Evolutionary conservation across 2,888 invertebrate species (phyloP).

Genomic region (Onthophagus sagittarius): DNA sequence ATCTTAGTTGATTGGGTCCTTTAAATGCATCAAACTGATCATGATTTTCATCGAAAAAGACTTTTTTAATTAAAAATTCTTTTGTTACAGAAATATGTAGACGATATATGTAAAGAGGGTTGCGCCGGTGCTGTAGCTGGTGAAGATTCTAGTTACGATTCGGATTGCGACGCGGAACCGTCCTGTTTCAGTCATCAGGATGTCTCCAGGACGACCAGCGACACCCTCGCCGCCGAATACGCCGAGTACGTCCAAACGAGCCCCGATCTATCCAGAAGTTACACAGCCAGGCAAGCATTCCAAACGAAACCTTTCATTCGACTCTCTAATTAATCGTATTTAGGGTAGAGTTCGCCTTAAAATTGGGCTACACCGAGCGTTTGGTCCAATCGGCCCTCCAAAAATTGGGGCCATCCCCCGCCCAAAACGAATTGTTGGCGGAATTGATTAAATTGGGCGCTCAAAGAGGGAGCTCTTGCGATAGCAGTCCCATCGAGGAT

Average conservation of each 20-base stretch:
- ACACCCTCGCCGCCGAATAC: slow-evolving; percentile 81
- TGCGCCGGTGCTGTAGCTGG: slow-evolving; percentile 55
- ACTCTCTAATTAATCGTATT: slow-evolving; percentile 3
- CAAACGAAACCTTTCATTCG: background rate
- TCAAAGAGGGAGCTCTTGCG: slow-evolving; percentile 43
- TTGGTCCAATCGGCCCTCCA: slow-evolving; percentile 78
- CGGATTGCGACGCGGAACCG: slow-evolving; percentile 64
- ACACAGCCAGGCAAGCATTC: slow-evolving; percentile 42
- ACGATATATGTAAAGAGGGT: slow-evolving; percentile 58
- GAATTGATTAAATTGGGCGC: slow-evolving; percentile 83
- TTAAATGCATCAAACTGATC: too few relatives aligned
- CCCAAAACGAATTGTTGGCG: slow-evolving; percentile 81
- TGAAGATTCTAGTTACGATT: slow-evolving; percentile 85
- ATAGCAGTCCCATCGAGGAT: slow-evolving; percentile 44
- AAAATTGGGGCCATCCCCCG: slow-evolving; percentile 80
- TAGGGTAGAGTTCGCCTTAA: slow-evolving; percentile 84
- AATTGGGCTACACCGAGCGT: slow-evolving; percentile 86
- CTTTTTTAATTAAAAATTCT: too few relatives aligned
- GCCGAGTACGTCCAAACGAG: slow-evolving; percentile 73
- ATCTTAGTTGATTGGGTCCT: too few relatives aligned
- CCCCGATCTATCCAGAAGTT: slow-evolving; percentile 42
- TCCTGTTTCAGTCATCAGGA: slow-evolving; percentile 59
- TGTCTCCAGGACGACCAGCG: slow-evolving; percentile 77
- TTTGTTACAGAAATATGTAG: slow-evolving; percentile 68
- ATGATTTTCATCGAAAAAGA: too few relatives aligned